These are phyloP conservation scores for Nothocercus nigrocapillus DNA, from an alignment of 2,113 vertebrate species.

Conservation along the genomic window DNA sequence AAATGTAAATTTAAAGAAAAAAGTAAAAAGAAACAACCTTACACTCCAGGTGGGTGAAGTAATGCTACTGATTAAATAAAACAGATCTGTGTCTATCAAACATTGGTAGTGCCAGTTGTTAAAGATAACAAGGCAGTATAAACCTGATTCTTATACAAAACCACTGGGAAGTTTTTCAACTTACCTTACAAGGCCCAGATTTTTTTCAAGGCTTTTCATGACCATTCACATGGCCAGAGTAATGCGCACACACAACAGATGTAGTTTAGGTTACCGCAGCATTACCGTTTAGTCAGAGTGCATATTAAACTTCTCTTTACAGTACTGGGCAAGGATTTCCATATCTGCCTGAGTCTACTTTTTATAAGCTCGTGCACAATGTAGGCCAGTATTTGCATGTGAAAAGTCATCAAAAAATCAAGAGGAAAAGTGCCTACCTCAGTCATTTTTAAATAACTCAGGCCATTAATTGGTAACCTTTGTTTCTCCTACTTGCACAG, in stretches of 20 bases:
- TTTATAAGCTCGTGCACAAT: conserved; percentile 12
- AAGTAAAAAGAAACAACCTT: neutral
- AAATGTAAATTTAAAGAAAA: neutral
- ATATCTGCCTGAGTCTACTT: conserved; percentile 13
- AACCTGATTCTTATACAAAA: neutral
- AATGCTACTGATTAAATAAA: neutral
- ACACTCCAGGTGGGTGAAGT: neutral
- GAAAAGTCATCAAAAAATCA: conserved; percentile 79
- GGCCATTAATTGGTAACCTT: conserved; percentile 80
- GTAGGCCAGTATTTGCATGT: conserved; percentile 58
- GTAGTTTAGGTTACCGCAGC: neutral
- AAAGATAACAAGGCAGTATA: neutral
- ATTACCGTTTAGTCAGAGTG: neutral
- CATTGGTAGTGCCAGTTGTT: neutral
- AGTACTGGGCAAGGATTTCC: conserved; percentile 1
- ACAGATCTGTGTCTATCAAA: neutral
- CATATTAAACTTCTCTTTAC: conserved; percentile 10
- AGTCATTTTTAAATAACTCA: conserved; percentile 81
- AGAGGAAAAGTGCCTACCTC: conserved; percentile 74
- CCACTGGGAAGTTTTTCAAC: neutral
- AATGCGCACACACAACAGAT: neutral
- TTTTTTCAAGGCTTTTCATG: neutral
- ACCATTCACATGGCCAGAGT: neutral
- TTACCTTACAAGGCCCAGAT: neutral
- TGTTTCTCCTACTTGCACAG: conserved; percentile 74